A percentile compares a stretch with the other conserved stretches of the same genome.
Evolutionary conservation across 2,113 vertebrate species (phyloP).

Genomic region (Campylorhamphus procurvoides): DNA sequence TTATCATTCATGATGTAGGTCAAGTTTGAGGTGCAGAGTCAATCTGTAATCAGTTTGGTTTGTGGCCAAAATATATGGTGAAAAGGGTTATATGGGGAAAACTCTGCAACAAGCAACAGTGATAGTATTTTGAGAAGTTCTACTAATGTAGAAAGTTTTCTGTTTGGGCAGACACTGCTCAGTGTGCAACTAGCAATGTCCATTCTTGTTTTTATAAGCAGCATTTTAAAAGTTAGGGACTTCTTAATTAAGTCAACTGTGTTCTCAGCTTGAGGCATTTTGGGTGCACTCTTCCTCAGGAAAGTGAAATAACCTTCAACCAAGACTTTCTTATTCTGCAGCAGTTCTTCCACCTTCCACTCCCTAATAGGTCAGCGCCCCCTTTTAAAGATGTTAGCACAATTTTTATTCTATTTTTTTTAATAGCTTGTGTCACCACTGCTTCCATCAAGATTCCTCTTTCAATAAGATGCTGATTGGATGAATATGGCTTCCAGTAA

Average conservation of each 20-base stretch:
- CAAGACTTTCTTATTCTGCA: neutral
- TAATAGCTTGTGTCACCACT: constrained; percentile 33
- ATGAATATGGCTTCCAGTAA: constrained; percentile 78
- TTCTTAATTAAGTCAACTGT: constrained; percentile 46
- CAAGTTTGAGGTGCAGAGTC: neutral
- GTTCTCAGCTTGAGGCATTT: constrained; percentile 44
- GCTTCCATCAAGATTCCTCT: constrained; percentile 45
- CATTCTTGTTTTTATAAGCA: constrained; percentile 26
- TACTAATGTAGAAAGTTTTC: neutral
- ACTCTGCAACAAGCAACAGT: neutral
- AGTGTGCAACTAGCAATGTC: constrained; percentile 30
- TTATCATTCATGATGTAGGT: neutral
- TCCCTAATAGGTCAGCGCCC: constrained; percentile 2
- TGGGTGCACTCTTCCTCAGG: neutral
- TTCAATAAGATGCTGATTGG: constrained; percentile 73
- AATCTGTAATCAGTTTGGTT: neutral
- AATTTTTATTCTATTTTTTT: neutral
- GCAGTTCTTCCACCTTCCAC: neutral
- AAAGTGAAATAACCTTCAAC: neutral
- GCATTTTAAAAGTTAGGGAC: constrained; percentile 32
- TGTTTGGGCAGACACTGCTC: neutral
- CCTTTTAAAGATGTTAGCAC: neutral
- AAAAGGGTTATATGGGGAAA: neutral
- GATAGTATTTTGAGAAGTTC: neutral
- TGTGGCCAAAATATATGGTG: too few relatives aligned